phyloP scores from a whole-genome alignment of 2,797 vertebrate species.

The Xerus rutilus region DNA sequence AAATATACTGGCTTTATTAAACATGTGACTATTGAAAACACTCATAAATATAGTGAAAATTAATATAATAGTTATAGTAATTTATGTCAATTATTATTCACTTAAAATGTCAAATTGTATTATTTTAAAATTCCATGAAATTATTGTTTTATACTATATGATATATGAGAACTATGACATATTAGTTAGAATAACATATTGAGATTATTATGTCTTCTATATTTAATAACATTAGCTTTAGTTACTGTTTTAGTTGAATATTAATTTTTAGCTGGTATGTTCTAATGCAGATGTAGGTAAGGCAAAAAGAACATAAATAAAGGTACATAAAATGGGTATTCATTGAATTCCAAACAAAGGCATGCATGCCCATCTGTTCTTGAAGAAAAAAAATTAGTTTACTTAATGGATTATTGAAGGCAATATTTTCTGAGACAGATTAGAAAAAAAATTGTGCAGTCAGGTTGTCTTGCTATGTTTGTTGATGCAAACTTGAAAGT shows the following conservation, averaged over 20 bases:
- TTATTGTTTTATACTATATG: neutral
- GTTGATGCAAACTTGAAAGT: neutral
- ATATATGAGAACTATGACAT: neutral
- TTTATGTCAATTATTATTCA: neutral
- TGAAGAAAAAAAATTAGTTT: neutral
- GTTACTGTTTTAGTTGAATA: neutral
- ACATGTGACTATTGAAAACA: neutral
- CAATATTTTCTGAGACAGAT: neutral
- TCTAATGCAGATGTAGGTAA: neutral
- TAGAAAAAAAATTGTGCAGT: constrained; percentile 5
- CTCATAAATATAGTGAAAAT: neutral
- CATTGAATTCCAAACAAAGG: neutral
- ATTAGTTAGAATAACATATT: neutral
- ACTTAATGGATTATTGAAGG: neutral
- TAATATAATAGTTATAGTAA: neutral
- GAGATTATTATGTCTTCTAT: neutral
- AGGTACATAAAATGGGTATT: neutral
- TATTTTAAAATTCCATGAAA: neutral
- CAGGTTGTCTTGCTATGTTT: neutral
- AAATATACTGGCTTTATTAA: constrained; percentile 28
- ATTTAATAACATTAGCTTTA: neutral
- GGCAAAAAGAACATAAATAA: neutral
- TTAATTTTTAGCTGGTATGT: neutral
- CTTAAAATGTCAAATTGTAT: neutral
- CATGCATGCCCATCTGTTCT: neutral